A percentile compares a stretch with the other conserved stretches of the same genome.
phyloP scores from a whole-genome alignment of 2,888 invertebrate species.

The Hydropsyche betteni region DNA sequence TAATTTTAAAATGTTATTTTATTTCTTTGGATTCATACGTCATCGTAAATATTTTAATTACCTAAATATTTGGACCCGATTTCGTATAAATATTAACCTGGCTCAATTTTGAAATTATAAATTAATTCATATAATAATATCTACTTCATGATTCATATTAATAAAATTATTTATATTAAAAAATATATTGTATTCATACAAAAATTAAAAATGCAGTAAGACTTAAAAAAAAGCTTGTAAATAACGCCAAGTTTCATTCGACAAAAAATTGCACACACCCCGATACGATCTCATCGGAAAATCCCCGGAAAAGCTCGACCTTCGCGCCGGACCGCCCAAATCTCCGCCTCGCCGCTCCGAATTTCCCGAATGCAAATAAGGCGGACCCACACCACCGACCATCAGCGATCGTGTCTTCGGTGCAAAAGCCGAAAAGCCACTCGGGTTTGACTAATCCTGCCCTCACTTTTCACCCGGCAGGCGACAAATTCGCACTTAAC shows the following conservation, averaged over 20 bases:
- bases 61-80: too few relatives aligned
- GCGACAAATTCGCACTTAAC: constrained; percentile 48
- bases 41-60: too few relatives aligned
- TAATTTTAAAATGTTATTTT: background rate
- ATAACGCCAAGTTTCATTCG: background rate
- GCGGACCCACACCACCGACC: constrained; percentile 12
- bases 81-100: too few relatives aligned
- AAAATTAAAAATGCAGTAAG: too few relatives aligned
- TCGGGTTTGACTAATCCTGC: constrained; percentile 34
- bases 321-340: constrained; percentile 30
- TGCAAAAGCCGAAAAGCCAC: constrained; percentile 20
- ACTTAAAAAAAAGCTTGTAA: too few relatives aligned
- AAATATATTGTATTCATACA: too few relatives aligned
- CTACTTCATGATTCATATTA: too few relatives aligned
- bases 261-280: background rate
- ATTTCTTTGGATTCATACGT: too few relatives aligned
- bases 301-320: constrained; percentile 14
- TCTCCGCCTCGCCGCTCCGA: constrained; percentile 32
- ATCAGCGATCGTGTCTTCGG: constrained; percentile 27
- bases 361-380: constrained; percentile 40
- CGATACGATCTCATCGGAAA: constrained; percentile 6
- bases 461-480: background rate
- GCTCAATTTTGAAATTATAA: too few relatives aligned
- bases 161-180: too few relatives aligned
- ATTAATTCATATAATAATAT: too few relatives aligned